These are phyloP conservation scores for Mythimna impura DNA, from an alignment of 2,888 invertebrate genomes.

Conservation along the genomic window DNA sequence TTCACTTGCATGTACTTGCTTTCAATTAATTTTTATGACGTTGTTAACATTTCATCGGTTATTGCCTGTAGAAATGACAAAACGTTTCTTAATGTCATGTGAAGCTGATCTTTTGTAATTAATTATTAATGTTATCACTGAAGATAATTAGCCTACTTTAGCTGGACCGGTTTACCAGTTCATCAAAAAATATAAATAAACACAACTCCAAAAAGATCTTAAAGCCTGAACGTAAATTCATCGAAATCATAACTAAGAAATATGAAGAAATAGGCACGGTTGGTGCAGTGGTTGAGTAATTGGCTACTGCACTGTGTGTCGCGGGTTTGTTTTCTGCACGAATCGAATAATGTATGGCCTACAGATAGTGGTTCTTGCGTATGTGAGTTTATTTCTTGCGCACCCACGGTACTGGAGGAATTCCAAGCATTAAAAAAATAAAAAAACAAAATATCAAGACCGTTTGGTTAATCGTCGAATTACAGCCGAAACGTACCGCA, in stretches of 20 bases:
- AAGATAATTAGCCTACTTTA: neutral
- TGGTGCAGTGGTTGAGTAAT: no score
- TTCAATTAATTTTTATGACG: slow-evolving; percentile 46
- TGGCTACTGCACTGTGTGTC: no score
- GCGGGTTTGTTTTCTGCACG: no score
- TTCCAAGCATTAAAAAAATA: neutral
- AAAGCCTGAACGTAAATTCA: neutral
- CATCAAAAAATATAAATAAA: neutral
- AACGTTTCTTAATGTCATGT: slow-evolving; percentile 13
- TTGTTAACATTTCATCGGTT: slow-evolving; percentile 42
- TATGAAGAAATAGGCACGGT: no score
- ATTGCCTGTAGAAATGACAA: slow-evolving; percentile 28
- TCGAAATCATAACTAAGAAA: neutral
- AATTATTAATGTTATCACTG: neutral
- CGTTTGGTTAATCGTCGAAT: slow-evolving; percentile 70
- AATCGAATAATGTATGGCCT: no score
- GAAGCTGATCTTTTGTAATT: neutral
- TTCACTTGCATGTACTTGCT: slow-evolving; percentile 40
- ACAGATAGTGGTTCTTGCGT: no score
- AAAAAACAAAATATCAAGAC: slow-evolving; percentile 80
- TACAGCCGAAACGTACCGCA: slow-evolving; percentile 86
- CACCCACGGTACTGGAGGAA: no score
- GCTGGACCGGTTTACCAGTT: neutral
- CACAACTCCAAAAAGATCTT: neutral
- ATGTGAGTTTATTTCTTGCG: no score